phyloP scores from a whole-genome alignment of 2,888 invertebrate species.

The Lacanobia oleracea region DNA sequence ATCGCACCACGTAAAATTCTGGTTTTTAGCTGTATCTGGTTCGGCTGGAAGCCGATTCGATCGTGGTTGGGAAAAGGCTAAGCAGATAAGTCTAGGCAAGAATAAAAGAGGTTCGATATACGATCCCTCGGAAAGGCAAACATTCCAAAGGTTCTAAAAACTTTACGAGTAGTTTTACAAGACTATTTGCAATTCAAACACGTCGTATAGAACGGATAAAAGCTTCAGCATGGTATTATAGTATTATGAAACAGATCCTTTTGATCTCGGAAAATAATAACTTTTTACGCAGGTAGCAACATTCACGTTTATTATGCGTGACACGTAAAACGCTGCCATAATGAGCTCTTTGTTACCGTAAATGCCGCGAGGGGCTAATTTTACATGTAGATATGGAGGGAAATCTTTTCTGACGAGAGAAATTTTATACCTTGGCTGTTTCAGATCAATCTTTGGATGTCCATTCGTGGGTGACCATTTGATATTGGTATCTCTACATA shows the following conservation, averaged over 20 bases:
- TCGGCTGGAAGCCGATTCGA: neutral
- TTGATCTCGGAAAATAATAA: slow-evolving; percentile 15
- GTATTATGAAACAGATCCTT: neutral
- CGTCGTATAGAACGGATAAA: neutral
- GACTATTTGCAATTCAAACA: slow-evolving; percentile 14
- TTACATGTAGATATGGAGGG: neutral
- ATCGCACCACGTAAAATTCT: too few relatives aligned
- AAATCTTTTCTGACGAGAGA: neutral
- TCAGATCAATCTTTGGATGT: too few relatives aligned
- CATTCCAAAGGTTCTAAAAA: neutral
- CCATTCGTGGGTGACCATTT: too few relatives aligned
- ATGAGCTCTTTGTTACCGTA: slow-evolving; percentile 30
- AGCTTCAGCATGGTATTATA: slow-evolving; percentile 6
- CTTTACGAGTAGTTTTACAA: neutral
- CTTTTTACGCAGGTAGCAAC: slow-evolving; percentile 11
- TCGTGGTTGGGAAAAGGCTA: neutral
- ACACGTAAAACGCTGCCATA: slow-evolving; percentile 27
- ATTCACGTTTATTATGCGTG: slow-evolving; percentile 31
- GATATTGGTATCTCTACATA: too few relatives aligned
- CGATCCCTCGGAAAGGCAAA: neutral
- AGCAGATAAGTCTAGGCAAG: neutral
- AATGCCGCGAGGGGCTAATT: neutral
- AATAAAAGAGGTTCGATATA: neutral
- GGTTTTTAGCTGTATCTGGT: neutral
- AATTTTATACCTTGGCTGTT: neutral